Base-by-base conservation (phyloP, 2,113 vertebrate genomes). In the Mesembrinibis cayennensis region DNA sequence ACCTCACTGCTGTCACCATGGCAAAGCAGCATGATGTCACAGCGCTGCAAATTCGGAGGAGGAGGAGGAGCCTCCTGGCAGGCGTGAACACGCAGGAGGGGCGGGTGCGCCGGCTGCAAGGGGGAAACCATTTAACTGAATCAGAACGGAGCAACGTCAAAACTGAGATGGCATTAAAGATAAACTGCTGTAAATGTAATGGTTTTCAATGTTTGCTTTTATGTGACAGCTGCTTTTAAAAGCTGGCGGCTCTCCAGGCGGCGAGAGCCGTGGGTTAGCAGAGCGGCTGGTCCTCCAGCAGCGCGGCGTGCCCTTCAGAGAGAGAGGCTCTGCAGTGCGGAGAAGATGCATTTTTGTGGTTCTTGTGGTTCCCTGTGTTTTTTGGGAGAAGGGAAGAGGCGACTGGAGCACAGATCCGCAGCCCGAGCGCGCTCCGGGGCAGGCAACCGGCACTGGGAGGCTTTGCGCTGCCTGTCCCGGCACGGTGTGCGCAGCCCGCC, bases 141-240 rank as follows among this genome's bases (percentile, higher is more conserved):
- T 58, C 13, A 4, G 81, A 87, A 84, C 13, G 69, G 85, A 80
- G 94, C 77, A 21, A 13, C 11, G 76, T 93, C 93, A 88, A 66
- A 71, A 13, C 16, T 4, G 77, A 66, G 92, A 5, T 4, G 23
- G 78, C 40, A 7, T 79, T 86, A 40, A 58, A 90, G 94, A 93
- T 29, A 62, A 90, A 74, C 72, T 18, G 74, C 91, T 81, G 84
- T 50, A 70, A 84, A 84, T 45, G 82, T 40, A 16, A 34, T 77
- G 91, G 94, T 84, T 96, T 63, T 44, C 86, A 45, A n/a, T 17
- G 95, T 72, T 92, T 89, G 90, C 95, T 96, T 96, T 96, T 10
- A 79, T 96, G 93, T 94, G 95, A 88, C 97, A 95, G 97, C 97
- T 95, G 96, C 93, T 96, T 25, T 63, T 17, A 11, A 19, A 40